These are phyloP conservation scores for Protaetia brevitarsis DNA, from an alignment of 1,140 invertebrate species.

Conservation along the genomic window DNA sequence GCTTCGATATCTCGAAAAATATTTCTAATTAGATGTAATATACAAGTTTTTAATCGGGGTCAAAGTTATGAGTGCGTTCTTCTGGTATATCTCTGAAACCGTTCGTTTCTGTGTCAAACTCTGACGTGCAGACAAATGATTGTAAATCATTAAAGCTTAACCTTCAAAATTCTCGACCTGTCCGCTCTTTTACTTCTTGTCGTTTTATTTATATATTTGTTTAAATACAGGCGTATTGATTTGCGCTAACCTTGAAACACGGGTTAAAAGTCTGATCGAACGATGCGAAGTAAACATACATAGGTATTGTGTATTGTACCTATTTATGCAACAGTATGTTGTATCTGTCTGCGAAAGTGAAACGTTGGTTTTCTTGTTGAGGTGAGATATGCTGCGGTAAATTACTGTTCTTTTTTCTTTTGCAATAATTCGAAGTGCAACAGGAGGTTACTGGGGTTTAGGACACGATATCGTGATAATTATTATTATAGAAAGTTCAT, in stretches of 20 bases:
- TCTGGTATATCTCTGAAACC: background rate
- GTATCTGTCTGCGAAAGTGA: background rate
- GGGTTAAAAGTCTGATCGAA: background rate
- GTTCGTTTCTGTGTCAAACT: slow-evolving; percentile 2
- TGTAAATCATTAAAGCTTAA: background rate
- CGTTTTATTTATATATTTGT: background rate
- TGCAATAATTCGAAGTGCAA: background rate
- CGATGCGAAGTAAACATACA: too few relatives aligned
- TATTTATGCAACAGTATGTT: too few relatives aligned
- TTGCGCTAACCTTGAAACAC: background rate
- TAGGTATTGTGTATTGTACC: too few relatives aligned
- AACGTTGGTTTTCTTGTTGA: background rate
- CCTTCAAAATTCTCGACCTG: background rate
- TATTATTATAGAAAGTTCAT: background rate
- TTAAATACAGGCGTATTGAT: background rate
- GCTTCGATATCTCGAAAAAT: background rate
- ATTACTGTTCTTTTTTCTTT: background rate
- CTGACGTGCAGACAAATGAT: background rate
- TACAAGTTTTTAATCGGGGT: background rate
- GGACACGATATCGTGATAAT: slow-evolving; percentile 12
- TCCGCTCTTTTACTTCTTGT: background rate
- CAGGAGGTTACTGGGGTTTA: background rate
- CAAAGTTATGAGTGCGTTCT: background rate
- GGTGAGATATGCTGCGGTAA: too few relatives aligned
- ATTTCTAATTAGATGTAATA: background rate